Conservation (phyloP, 2,113 vertebrate species). For the Atherinomorus stipes region DNA sequence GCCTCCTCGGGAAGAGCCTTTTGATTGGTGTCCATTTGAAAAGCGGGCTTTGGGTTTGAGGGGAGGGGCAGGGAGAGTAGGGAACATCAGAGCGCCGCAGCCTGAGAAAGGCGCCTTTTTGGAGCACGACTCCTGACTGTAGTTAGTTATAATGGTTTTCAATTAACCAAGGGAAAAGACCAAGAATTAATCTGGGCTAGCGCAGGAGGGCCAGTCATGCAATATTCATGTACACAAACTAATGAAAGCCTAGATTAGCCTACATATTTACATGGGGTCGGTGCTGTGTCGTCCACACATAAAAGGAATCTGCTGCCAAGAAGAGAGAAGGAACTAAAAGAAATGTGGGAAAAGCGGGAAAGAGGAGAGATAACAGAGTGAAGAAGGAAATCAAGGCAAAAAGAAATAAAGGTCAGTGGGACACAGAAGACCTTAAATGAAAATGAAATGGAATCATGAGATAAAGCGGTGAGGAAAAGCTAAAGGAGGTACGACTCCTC, state of each 20-base stretch:
- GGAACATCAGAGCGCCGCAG: constrained; percentile 42
- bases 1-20: constrained; percentile 61
- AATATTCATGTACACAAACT: constrained; percentile 81
- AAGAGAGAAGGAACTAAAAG: constrained; percentile 3
- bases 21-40: constrained; percentile 76
- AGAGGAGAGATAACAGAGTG: constrained; percentile 47
- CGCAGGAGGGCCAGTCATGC: constrained; percentile 66
- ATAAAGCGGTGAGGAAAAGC: constrained; percentile 66
- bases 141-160: constrained; percentile 72
- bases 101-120: constrained; percentile 55
- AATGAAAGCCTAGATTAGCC: constrained; percentile 77
- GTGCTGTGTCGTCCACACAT: constrained; percentile 44
- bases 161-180: constrained; percentile 74
- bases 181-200: constrained; percentile 64
- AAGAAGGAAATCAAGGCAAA: constrained; percentile 33
- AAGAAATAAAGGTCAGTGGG: constrained; percentile 62
- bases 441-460: constrained; percentile 75
- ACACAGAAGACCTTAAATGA: constrained; percentile 65
- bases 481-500: constrained; percentile 67
- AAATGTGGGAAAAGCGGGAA: neutral
- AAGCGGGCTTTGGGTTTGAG: constrained; percentile 63
- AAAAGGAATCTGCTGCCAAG: constrained; percentile 25
- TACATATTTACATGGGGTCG: constrained; percentile 70
- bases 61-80: constrained; percentile 18
- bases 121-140: constrained; percentile 55